These are phyloP conservation scores for Lophura nycthemera DNA, from an alignment of 2,113 vertebrate genomes.

Conservation along the genomic window DNA sequence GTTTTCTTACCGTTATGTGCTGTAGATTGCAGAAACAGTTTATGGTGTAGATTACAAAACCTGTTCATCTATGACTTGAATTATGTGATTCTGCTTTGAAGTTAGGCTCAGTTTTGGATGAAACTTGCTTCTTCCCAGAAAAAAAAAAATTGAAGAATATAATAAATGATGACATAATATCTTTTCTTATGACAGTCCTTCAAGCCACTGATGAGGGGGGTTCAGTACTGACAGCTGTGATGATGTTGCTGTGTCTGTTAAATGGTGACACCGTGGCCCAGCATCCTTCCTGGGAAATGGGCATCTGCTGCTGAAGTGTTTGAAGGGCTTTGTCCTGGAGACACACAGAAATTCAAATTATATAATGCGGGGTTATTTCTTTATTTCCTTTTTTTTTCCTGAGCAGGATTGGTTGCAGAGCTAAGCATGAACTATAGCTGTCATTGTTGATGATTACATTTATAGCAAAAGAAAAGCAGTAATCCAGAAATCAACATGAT, in stretches of 20 bases:
- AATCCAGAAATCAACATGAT: not conserved
- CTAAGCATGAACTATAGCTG: not conserved
- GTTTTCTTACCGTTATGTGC: not conserved
- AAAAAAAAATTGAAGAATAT: not conserved
- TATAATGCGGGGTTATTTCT: not conserved
- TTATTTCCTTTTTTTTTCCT: not conserved
- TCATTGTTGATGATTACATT: not conserved
- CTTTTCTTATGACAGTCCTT: not conserved
- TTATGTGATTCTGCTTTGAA: not conserved
- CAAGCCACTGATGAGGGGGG: not conserved
- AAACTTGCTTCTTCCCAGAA: not conserved
- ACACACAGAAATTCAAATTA: not conserved
- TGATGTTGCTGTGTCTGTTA: not conserved
- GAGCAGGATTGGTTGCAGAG: not conserved
- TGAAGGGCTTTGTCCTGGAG: not conserved
- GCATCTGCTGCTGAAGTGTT: not conserved
- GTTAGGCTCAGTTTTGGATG: not conserved
- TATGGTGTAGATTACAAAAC: rapidly evolving
- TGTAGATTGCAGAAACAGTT: not conserved
- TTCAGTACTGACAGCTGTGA: not conserved
- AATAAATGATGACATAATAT: not conserved
- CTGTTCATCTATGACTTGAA: not conserved
- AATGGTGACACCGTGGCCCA: not conserved
- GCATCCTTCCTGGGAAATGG: not conserved
- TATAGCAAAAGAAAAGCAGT: not conserved